phyloP scores from a whole-genome alignment of 1,140 invertebrate genomes.

The Hypothenemus hampei region DNA sequence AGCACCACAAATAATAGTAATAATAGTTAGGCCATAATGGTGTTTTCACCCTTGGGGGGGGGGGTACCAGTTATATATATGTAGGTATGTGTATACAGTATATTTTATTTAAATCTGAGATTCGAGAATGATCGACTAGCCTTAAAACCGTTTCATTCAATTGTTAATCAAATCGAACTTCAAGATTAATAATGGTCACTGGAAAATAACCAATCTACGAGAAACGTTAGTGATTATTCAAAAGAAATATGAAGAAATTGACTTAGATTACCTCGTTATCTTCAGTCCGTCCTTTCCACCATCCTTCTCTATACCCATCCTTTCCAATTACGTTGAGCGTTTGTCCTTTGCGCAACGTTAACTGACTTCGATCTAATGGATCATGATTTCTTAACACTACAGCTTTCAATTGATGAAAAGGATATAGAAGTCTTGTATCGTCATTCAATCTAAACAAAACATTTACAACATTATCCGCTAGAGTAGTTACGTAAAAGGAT shows the following conservation, averaged over 20 bases:
- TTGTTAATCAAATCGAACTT: slow-evolving; percentile 27
- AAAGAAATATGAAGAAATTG: not conserved
- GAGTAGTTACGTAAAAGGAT: no score
- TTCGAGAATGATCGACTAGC: slow-evolving; percentile 31
- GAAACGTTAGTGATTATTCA: no score
- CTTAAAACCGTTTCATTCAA: slow-evolving; percentile 1
- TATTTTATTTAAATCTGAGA: no score
- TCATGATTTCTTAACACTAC: slow-evolving; percentile 72
- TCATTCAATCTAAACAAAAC: slow-evolving; percentile 34
- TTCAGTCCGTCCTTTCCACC: slow-evolving; percentile 37
- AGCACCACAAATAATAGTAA: no score
- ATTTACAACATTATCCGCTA: not conserved
- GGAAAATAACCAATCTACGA: slow-evolving; percentile 36
- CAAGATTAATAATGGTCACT: slow-evolving; percentile 26
- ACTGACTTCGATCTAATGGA: slow-evolving; percentile 67
- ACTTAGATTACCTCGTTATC: slow-evolving; percentile 28
- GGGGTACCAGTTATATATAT: no score
- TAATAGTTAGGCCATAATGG: no score
- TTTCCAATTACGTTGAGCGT: slow-evolving; percentile 51
- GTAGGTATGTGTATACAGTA: no score
- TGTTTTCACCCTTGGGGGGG: no score
- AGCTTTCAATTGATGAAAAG: slow-evolving; percentile 67
- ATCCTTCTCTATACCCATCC: slow-evolving; percentile 40
- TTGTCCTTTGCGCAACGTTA: slow-evolving; percentile 72
- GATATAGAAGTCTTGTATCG: slow-evolving; percentile 70